Conservation (phyloP, 2,113 vertebrate species). For the Solea solea region DNA sequence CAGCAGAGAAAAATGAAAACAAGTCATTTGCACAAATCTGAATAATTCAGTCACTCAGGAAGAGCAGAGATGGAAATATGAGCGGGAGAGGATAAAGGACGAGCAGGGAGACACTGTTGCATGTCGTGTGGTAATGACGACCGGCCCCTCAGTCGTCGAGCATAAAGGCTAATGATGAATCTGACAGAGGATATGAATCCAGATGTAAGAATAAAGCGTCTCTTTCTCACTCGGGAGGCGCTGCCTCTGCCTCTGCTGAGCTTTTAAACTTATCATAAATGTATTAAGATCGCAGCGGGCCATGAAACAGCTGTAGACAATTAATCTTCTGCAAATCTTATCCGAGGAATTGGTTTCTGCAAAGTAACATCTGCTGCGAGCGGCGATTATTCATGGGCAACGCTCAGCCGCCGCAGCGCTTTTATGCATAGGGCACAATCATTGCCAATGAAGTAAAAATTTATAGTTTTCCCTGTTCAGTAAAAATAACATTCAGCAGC, state of each 20-base stretch:
- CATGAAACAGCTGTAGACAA: conserved; percentile 99
- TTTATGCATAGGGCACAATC: conserved; percentile 95
- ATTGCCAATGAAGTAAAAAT: conserved; percentile 98
- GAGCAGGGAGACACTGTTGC: conserved; percentile 64
- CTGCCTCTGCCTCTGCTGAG: conserved; percentile 89
- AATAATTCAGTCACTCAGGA: conserved; percentile 90
- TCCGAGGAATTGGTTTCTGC: conserved; percentile 96
- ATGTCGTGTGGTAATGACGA: conserved; percentile 83
- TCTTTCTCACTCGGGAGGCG: conserved; percentile 81
- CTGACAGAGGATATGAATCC: conserved; percentile 94
- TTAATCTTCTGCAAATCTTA: conserved; percentile 99
- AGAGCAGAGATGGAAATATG: conserved; percentile 65
- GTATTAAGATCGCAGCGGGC: conserved; percentile 99
- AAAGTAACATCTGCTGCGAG: conserved; percentile 95
- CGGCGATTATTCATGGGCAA: conserved; percentile 96
- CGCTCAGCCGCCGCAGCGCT: conserved; percentile 84
- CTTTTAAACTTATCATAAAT: conserved; percentile 99
- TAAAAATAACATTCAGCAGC: conserved; percentile 99
- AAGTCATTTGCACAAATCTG: conserved; percentile 99
- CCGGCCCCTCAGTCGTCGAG: conserved; percentile 80
- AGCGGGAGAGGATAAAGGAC: conserved; percentile 56
- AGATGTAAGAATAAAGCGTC: conserved; percentile 95
- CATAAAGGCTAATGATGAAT: conserved; percentile 90
- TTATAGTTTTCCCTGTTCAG: conserved; percentile 99
- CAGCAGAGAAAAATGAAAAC: conserved; percentile 93